Percentiles rank a stretch among this genome's conserved stretches.
phyloP scores from a whole-genome alignment of 2,888 invertebrate genomes.

The Acrocyrtus sp. region DNA sequence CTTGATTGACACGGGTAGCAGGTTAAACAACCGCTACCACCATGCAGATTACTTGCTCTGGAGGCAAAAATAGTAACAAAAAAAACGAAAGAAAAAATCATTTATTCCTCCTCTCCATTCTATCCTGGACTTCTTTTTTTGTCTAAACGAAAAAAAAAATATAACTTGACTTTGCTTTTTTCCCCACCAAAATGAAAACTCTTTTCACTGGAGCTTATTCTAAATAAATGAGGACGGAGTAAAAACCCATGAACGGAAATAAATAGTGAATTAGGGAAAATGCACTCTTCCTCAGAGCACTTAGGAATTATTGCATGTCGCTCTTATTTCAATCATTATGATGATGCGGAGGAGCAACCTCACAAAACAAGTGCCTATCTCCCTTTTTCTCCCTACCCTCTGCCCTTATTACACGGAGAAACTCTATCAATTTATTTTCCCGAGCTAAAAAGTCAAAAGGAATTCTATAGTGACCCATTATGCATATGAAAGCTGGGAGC shows the following conservation, averaged over 20 bases:
- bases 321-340: slow-evolving; percentile 16
- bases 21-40: slow-evolving; percentile 29
- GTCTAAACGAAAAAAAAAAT: background rate
- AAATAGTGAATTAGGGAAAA: background rate
- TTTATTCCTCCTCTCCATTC: background rate
- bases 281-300: background rate
- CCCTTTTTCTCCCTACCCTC: no score
- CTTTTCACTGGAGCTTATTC: background rate
- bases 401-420: no score
- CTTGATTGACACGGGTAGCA: slow-evolving; percentile 45
- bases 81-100: background rate
- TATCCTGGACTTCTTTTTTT: no score
- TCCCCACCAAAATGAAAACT: background rate
- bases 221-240: background rate
- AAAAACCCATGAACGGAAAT: no score
- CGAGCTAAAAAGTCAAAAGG: no score
- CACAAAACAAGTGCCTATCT: no score
- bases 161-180: slow-evolving; percentile 13
- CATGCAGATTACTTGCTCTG: background rate
- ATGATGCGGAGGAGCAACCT: background rate
- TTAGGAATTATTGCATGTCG: slow-evolving; percentile 17
- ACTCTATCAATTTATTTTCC: background rate
- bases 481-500: no score
- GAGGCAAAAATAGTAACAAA: background rate
- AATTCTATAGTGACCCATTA: no score